A percentile compares a stretch with the other conserved stretches of the same genome.
These are phyloP conservation scores for Burhinus oedicnemus DNA, from an alignment of 2,113 vertebrate species.

Conservation along the genomic window DNA sequence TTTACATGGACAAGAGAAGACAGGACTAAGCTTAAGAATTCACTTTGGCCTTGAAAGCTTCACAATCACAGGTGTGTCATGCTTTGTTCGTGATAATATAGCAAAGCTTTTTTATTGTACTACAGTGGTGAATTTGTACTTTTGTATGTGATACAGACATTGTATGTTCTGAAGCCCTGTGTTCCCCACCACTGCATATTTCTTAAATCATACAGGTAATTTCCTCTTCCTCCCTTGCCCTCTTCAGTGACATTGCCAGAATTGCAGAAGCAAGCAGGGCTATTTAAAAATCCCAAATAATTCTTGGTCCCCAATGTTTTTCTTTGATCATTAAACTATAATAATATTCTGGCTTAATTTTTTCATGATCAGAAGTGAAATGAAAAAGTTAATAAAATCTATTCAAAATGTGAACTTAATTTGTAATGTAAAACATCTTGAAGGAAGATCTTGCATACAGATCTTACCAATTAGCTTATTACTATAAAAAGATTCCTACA, in stretches of 20 bases:
- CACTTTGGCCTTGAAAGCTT: not conserved
- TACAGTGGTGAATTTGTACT: not conserved
- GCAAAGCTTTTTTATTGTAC: not conserved
- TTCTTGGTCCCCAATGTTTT: not conserved
- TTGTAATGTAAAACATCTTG: not conserved
- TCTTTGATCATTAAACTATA: not conserved
- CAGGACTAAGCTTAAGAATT: not conserved
- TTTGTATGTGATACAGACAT: not conserved
- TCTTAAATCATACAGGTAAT: not conserved
- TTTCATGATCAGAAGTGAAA: not conserved
- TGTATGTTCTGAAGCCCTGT: not conserved
- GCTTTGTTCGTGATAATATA: not conserved
- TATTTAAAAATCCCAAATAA: not conserved
- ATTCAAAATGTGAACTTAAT: not conserved
- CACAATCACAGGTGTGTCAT: rapidly evolving
- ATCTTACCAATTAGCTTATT: not conserved
- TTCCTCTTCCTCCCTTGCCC: not conserved
- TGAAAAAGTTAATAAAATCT: not conserved
- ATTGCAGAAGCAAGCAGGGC: not conserved
- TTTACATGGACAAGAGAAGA: not conserved
- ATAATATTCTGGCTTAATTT: not conserved
- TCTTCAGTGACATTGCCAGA: not conserved
- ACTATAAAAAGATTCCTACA: not conserved
- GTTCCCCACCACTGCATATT: not conserved
- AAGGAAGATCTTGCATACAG: not conserved